Evolutionary conservation across 2,113 vertebrate genomes (phyloP).

Genomic region (Dendropsophus ebraccatus): DNA sequence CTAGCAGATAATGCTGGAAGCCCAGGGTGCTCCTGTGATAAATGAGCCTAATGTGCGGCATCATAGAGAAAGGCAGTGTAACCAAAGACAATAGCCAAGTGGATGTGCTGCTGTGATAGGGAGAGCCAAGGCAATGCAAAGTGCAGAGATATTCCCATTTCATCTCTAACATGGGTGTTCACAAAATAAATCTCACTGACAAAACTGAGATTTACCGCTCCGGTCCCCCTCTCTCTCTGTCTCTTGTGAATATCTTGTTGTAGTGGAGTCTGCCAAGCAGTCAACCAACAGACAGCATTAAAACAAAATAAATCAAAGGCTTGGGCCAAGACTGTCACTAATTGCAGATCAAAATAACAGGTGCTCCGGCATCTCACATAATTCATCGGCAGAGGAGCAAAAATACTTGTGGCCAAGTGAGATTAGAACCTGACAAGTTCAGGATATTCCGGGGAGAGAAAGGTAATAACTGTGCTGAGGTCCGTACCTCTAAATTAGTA

Average conservation of each 20-base stretch:
- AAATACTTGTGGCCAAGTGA: constrained; percentile 39
- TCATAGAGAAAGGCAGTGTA: constrained; percentile 70
- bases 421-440: constrained; percentile 45
- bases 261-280: constrained; percentile 60
- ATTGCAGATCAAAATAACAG: constrained; percentile 64
- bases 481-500: not conserved
- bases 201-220: constrained; percentile 68
- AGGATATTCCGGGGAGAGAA: constrained; percentile 21
- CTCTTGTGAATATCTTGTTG: constrained; percentile 62
- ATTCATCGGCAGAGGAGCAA: constrained; percentile 54
- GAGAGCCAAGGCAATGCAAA: constrained; percentile 64
- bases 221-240: constrained; percentile 58
- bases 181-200: constrained; percentile 66
- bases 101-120: constrained; percentile 61
- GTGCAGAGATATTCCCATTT: constrained; percentile 52
- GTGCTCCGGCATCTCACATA: constrained; percentile 53
- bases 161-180: constrained; percentile 48
- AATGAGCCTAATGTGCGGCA: constrained; percentile 76
- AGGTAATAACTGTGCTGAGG: constrained; percentile 9
- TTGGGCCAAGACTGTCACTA: constrained; percentile 64
- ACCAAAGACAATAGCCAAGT: constrained; percentile 74
- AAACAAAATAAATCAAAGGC: constrained; percentile 68
- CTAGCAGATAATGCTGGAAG: constrained; percentile 75
- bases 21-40: constrained; percentile 74
- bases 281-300: constrained; percentile 62